Evolutionary conservation across 2,113 vertebrate genomes (phyloP).

Genomic region (Beaufortia kweichowensis): DNA sequence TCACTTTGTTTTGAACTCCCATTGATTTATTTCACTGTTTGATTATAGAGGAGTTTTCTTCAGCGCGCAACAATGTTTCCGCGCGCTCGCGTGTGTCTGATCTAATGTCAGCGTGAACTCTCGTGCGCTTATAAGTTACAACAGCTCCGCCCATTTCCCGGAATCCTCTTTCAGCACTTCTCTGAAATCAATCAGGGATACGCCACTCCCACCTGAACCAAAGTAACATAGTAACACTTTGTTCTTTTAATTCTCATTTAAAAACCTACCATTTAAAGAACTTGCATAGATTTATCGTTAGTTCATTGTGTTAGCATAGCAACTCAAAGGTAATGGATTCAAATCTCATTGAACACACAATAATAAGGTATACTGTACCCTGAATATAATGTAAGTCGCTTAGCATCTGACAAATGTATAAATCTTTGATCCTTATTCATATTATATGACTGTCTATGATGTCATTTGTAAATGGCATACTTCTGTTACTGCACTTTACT

Average conservation of each 20-base stretch:
- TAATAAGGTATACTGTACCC: too few species aligned
- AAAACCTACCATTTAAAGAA: neutral
- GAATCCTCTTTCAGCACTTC: constrained; percentile 47
- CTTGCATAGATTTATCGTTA: too few species aligned
- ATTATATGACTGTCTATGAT: too few species aligned
- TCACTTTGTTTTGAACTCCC: neutral
- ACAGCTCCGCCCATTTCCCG: constrained; percentile 25
- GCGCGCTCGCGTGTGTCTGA: neutral
- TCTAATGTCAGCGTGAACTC: neutral
- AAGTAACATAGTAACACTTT: neutral
- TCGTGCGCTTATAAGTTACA: neutral
- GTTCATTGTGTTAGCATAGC: too few species aligned
- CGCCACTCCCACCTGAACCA: too few species aligned
- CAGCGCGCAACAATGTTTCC: neutral
- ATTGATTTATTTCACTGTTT: constrained; percentile 40
- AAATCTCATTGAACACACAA: too few species aligned
- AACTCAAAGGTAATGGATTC: too few species aligned
- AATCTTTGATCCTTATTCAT: too few species aligned
- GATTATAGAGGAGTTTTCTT: neutral
- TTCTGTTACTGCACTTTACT: too few species aligned
- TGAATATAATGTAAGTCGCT: too few species aligned
- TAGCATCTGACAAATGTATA: too few species aligned
- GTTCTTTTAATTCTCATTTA: constrained; percentile 15
- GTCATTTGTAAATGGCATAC: too few species aligned
- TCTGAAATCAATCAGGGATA: constrained; percentile 36